Evolutionary conservation across 1,140 invertebrate species (phyloP).

Genomic region (Zaprionus lachaisei): DNA sequence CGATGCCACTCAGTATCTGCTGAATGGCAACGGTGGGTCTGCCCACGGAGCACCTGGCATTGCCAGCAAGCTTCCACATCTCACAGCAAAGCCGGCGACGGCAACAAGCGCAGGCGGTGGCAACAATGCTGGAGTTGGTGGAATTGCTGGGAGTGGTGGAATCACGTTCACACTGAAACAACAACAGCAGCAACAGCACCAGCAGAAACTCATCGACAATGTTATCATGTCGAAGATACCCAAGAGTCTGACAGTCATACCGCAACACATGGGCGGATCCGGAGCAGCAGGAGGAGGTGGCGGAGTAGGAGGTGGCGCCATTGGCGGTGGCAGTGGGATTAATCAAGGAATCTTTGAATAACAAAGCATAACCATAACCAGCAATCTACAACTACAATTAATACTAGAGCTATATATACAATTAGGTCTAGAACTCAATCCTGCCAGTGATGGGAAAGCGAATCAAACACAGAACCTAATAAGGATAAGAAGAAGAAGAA

Average conservation of each 20-base stretch:
- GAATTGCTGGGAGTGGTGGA: slow-evolving; percentile 3
- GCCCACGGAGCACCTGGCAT: not conserved
- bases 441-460: slow-evolving; percentile 37
- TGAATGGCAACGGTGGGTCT: slow-evolving; percentile 59
- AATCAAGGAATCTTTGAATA: slow-evolving; percentile 15
- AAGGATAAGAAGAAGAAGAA: slow-evolving; percentile 8
- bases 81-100: slow-evolving; percentile 67
- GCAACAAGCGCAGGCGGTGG: slow-evolving; percentile 30
- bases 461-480: slow-evolving; percentile 28
- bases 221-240: slow-evolving; percentile 89
- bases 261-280: slow-evolving; percentile 85
- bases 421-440: slow-evolving; percentile 22
- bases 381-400: slow-evolving; percentile 9
- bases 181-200: slow-evolving; percentile 66
- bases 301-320: not conserved
- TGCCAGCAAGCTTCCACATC: slow-evolving; percentile 64
- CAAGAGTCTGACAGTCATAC: slow-evolving; percentile 90
- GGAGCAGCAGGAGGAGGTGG: not conserved
- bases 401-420: slow-evolving; percentile 4
- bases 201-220: slow-evolving; percentile 77
- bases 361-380: not conserved
- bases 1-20: slow-evolving; percentile 69
- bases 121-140: slow-evolving; percentile 8
- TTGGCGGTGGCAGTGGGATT: slow-evolving; percentile 13
- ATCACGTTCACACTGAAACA: slow-evolving; percentile 53